Conservation (phyloP, 1,140 invertebrate genomes). For the Hyles euphorbiae region DNA sequence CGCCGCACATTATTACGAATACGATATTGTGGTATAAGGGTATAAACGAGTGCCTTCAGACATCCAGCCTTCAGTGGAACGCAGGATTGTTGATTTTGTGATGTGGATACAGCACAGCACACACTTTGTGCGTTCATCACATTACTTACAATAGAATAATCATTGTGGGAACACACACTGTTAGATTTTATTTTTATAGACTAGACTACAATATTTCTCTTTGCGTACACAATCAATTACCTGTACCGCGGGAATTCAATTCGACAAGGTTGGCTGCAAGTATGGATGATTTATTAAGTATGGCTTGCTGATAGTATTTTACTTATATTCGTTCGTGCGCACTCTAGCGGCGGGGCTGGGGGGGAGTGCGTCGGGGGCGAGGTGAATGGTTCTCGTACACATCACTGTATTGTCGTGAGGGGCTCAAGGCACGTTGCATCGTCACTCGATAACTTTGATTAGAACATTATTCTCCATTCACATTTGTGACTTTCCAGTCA, state of each 20-base stretch:
- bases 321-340: constrained; percentile 7
- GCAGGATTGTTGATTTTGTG: constrained; percentile 64
- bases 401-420: constrained; percentile 21
- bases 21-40: constrained; percentile 57
- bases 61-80: constrained; percentile 68
- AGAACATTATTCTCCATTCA: background rate
- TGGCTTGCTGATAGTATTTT: constrained; percentile 30
- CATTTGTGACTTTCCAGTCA: too few relatives aligned
- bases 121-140: constrained; percentile 6
- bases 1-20: constrained; percentile 30
- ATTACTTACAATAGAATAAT: too few relatives aligned
- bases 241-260: constrained; percentile 19
- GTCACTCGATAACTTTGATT: constrained; percentile 10
- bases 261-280: constrained; percentile 29
- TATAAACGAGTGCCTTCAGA: constrained; percentile 72
- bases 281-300: constrained; percentile 26
- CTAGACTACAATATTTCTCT: too few relatives aligned
- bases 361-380: constrained; percentile 7
- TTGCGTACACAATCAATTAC: constrained; percentile 18
- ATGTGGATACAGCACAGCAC: constrained; percentile 19
- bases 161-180: too few relatives aligned
- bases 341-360: background rate
- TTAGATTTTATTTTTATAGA: too few relatives aligned
- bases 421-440: constrained; percentile 61
- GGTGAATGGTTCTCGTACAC: constrained; percentile 9